These are phyloP conservation scores for Erethizon dorsatum DNA, from an alignment of 2,797 vertebrate genomes.

Conservation along the genomic window DNA sequence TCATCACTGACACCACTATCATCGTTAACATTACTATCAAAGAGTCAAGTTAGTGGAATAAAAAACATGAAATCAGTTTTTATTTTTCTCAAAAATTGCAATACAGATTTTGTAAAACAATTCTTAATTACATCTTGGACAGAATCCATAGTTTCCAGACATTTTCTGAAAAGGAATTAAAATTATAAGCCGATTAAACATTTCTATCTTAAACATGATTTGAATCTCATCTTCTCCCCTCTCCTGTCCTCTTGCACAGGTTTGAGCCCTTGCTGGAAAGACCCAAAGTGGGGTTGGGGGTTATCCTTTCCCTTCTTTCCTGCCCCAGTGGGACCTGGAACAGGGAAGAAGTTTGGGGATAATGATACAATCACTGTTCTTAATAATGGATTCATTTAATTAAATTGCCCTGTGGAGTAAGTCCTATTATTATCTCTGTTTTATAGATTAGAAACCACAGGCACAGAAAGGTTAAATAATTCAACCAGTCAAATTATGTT, in stretches of 20 bases:
- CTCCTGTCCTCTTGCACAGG: not conserved
- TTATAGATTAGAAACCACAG: slow-evolving; percentile 41
- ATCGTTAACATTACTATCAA: not conserved
- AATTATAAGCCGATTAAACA: slow-evolving; percentile 3
- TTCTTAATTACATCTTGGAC: slow-evolving; percentile 28
- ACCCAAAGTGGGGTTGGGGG: not conserved
- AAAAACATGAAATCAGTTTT: not conserved
- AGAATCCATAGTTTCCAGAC: slow-evolving; percentile 5
- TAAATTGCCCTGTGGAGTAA: not conserved
- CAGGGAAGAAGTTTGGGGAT: not conserved
- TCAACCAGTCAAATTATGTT: not conserved
- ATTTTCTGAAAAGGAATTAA: not conserved
- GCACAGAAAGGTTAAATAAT: not conserved
- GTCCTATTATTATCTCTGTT: not conserved
- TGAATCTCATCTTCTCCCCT: not conserved
- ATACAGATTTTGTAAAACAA: not conserved
- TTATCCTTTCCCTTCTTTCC: not conserved
- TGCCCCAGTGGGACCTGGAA: not conserved
- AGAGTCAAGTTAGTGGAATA: not conserved
- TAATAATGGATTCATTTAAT: not conserved
- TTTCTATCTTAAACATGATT: slow-evolving; percentile 24
- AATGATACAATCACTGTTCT: not conserved
- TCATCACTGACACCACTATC: not conserved
- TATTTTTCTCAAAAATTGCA: slow-evolving; percentile 9
- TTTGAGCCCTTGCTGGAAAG: not conserved